Conservation (phyloP, 2,113 vertebrate species). For the Ranitomeya variabilis region DNA sequence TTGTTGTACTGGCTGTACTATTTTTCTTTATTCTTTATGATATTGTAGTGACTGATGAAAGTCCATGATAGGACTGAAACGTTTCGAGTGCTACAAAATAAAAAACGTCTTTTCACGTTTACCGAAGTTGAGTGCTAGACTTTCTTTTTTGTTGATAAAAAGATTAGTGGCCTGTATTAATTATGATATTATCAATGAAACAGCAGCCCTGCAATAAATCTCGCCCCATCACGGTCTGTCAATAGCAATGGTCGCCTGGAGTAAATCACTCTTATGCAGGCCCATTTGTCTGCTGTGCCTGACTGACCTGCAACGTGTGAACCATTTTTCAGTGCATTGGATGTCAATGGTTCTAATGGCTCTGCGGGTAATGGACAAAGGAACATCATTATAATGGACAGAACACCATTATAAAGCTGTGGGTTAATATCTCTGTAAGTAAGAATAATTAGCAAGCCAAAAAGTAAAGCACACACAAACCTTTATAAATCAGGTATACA, state of each 20-base stretch:
- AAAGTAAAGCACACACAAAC: not conserved
- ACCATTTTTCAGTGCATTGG: constrained; percentile 4
- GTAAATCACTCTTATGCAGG: constrained; percentile 11
- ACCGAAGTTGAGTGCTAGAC: too few species aligned
- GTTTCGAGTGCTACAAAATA: too few species aligned
- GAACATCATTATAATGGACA: not conserved
- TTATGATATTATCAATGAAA: constrained; percentile 6
- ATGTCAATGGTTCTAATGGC: not conserved
- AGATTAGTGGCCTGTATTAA: not conserved
- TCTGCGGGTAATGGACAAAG: not conserved
- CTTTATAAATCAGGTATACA: not conserved
- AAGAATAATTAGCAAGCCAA: not conserved
- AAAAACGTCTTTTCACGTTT: too few species aligned
- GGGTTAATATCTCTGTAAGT: not conserved
- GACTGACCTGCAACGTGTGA: constrained; percentile 13
- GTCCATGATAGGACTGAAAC: too few species aligned
- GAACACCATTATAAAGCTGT: not conserved
- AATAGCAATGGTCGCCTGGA: not conserved
- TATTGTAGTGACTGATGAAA: too few species aligned
- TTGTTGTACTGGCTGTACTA: too few species aligned
- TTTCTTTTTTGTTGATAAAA: too few species aligned
- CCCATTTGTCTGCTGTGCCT: constrained; percentile 31
- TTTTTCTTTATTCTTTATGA: too few species aligned
- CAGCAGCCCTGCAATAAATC: not conserved
- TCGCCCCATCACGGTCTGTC: not conserved